Conservation (phyloP, 1,140 invertebrate genomes). For the Cyphomyrmex costatus region DNA sequence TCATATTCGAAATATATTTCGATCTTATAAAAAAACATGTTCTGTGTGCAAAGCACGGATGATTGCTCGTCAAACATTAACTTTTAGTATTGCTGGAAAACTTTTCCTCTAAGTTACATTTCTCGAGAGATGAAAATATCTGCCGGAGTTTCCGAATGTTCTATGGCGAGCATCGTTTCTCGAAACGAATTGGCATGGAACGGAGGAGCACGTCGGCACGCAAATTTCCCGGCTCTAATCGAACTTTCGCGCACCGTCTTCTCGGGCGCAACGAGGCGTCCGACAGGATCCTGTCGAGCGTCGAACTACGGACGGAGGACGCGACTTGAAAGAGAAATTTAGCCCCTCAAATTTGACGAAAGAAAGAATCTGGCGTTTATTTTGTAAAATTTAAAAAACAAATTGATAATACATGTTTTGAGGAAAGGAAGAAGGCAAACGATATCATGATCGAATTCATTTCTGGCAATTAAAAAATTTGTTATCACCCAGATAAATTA, state of each 20-base stretch:
- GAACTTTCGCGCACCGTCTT: slow-evolving; percentile 61
- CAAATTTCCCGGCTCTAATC: slow-evolving; percentile 61
- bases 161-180: slow-evolving; percentile 21
- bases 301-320: slow-evolving; percentile 22
- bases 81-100: slow-evolving; percentile 33
- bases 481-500: neutral
- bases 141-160: slow-evolving; percentile 40
- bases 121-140: slow-evolving; percentile 51
- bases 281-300: slow-evolving; percentile 53
- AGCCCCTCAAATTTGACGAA: neutral
- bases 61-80: slow-evolving; percentile 45
- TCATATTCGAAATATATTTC: slow-evolving; percentile 29
- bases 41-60: neutral
- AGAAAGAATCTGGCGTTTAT: slow-evolving; percentile 11
- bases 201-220: slow-evolving; percentile 55
- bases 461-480: neutral
- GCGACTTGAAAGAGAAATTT: slow-evolving; percentile 51
- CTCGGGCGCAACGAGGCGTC: slow-evolving; percentile 56
- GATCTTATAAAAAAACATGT: neutral
- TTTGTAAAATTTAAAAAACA: slow-evolving; percentile 7
- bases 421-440: neutral
- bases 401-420: neutral
- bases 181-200: slow-evolving; percentile 48
- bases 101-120: slow-evolving; percentile 51
- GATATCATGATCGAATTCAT: neutral